These are phyloP conservation scores for Platorchestia sp. DNA, from an alignment of 1,140 invertebrate species.

Conservation along the genomic window DNA sequence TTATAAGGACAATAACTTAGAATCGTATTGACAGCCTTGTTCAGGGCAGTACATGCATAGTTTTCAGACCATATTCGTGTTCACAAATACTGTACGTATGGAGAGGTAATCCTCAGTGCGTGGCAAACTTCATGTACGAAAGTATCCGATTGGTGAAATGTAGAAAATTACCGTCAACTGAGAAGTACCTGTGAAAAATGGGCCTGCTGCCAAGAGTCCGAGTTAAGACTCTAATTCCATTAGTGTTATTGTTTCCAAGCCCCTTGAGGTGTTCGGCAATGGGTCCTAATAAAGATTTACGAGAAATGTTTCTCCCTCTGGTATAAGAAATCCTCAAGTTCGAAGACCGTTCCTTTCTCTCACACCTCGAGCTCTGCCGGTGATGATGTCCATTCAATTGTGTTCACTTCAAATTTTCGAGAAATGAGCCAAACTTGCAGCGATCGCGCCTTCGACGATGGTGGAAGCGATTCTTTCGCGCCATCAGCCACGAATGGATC, in stretches of 20 bases:
- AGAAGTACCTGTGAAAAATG: not conserved
- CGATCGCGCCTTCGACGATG: not conserved
- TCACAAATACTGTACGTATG: not conserved
- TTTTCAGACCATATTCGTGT: not conserved
- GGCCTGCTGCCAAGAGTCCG: not conserved
- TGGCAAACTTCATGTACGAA: not conserved
- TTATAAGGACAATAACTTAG: not conserved
- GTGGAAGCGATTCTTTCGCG: not conserved
- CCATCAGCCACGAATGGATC: not conserved
- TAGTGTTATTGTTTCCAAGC: slow-evolving; percentile 1
- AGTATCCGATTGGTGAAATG: not conserved
- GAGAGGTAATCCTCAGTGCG: not conserved
- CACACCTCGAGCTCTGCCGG: not conserved
- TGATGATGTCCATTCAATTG: not conserved
- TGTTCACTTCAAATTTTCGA: slow-evolving; percentile 1
- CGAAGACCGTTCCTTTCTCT: not conserved
- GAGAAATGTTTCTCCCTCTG: not conserved
- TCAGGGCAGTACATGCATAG: not conserved
- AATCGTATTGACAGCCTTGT: not conserved
- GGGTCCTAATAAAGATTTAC: slow-evolving; percentile 8
- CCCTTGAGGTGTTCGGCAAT: not conserved
- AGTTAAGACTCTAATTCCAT: slow-evolving; percentile 1
- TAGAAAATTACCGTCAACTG: not conserved
- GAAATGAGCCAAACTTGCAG: not conserved
- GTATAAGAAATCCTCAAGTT: not conserved